Evolutionary conservation across 2,113 vertebrate species (phyloP), one percentile per base, ranked within the genome.

Genomic region (Melanerpes aurifrons): DNA sequence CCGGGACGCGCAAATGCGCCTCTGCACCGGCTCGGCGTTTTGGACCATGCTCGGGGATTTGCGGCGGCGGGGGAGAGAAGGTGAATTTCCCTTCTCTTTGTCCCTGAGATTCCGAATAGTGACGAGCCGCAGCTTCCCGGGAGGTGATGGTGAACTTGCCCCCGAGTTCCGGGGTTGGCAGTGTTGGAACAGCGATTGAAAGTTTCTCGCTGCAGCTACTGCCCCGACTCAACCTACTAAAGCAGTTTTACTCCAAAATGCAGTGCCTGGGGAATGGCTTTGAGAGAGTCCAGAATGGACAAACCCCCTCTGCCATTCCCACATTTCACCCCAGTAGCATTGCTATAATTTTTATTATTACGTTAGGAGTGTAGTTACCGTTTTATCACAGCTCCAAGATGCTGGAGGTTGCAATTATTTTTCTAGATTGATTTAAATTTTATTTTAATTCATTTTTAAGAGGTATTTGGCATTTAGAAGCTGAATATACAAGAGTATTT

Each of bases 321-420:
- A 54, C 7, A 58, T 62, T 9, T 14, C 26, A 22, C 25, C 43
- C 20, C 10, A 1, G 3, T 29, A 3, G 6, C 14, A 31, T 32
- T 17, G 28, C 24, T 16, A 28, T 16, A 57, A 45, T 56, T 64
- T 10, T 43, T 43, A 28, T 35, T 32, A 35, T 64, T 48, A 21
- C 8, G 1, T 43, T 17, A 6, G 2, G 7, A 37, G 3, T 1
- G 0, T 9, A 28, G 15, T 31, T 76, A 45, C 2, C 0, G 1
- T 56, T 91, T 59, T 47, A 56, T 18, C 25, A 3, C 43, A 67
- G 77, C 48, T 79, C 26, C 29, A 59, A 25, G 9, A 1, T 7
- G 58, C 43, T 61, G 32, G 25, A 76, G 24, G 54, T 48, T 72
- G 58, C 10, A 6, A 28, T 75, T 71, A 3, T 45, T 73, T 50